Evolutionary conservation across 2,888 invertebrate genomes (phyloP).

Genomic region (Drosophila diplacantha): DNA sequence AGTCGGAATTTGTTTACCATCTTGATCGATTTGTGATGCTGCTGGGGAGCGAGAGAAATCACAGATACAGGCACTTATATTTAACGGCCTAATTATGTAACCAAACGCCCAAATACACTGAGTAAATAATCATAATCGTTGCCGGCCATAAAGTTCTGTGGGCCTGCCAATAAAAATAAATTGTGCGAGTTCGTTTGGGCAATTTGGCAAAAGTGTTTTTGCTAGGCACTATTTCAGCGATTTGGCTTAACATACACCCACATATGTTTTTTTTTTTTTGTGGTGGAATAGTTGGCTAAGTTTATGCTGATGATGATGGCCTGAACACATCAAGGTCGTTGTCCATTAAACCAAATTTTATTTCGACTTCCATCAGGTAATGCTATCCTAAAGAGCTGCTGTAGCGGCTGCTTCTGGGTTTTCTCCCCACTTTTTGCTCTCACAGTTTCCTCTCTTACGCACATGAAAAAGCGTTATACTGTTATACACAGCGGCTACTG

Average conservation of each 20-base stretch:
- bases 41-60: conserved; percentile 36
- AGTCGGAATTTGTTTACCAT: conserved; percentile 62
- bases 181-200: conserved; percentile 31
- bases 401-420: background rate
- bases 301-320: conserved; percentile 38
- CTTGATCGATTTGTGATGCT: conserved; percentile 33
- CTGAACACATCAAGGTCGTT: conserved; percentile 30
- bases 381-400: conserved; percentile 14
- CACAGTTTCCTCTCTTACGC: conserved; percentile 6
- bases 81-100: conserved; percentile 68
- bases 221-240: conserved; percentile 23
- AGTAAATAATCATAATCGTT: conserved; percentile 63
- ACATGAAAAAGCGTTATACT: conserved; percentile 3
- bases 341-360: conserved; percentile 35
- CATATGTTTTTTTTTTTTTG: conserved; percentile 3
- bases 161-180: conserved; percentile 50
- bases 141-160: conserved; percentile 20
- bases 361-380: conserved; percentile 26
- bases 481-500: conserved; percentile 48
- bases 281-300: conserved; percentile 28
- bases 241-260: background rate
- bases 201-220: conserved; percentile 49
- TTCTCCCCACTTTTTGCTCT: background rate
- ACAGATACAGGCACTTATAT: conserved; percentile 56
- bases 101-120: conserved; percentile 39